Evolutionary conservation across 1,140 invertebrate species (phyloP), one percentile per base, ranked within the genome.

Genomic region (Agrypnia vestita): DNA sequence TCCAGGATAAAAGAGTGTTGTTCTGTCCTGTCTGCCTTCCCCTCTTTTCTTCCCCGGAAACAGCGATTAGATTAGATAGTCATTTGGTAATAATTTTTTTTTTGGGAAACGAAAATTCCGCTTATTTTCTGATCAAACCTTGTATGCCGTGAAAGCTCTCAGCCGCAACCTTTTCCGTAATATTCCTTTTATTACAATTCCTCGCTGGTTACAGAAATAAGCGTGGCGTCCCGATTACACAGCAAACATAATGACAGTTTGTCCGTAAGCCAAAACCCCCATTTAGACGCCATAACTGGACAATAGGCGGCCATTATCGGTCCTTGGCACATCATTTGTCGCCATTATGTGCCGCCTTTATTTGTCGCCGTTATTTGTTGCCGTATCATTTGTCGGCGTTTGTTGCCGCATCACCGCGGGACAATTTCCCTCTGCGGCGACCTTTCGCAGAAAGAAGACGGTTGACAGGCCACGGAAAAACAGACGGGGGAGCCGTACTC

Each of bases 311-410:
- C 55, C 55, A 59, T 59, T 59, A 59, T 59, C 55, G 55, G 55
- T 21, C 17, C 55, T 15, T 35, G 9, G 55, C 17, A 59, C 55
- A 59, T 59, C 55, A 59, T 59, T 59, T 59, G 55, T 59, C 55
- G 55, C 55, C 55, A 59, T 59, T 59, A 59, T 59, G n/a, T 59
- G 55, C 15, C 55, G 17, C 17, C 55, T 15, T 59, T 59, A 59
- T 59, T 59, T 59, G 55, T 59, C 55, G 15, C 55, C 55, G 55
- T 21, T 59, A 59, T 59, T 19, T 59, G 55, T 59, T 21, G 55
- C 17, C 55, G 55, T 17, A 19, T 17, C 13, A 21, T 59, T 59
- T 59, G 55, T 59, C 55, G 55, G 0, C 12, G 17, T 59, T 59
- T 59, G 55, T 59, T 59, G 55, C 55, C 55, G 4, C 55, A 59